Evolutionary conservation across 1,140 invertebrate genomes (phyloP), one percentile per base, ranked within the genome.

Genomic region (Heliconius eleuchia): DNA sequence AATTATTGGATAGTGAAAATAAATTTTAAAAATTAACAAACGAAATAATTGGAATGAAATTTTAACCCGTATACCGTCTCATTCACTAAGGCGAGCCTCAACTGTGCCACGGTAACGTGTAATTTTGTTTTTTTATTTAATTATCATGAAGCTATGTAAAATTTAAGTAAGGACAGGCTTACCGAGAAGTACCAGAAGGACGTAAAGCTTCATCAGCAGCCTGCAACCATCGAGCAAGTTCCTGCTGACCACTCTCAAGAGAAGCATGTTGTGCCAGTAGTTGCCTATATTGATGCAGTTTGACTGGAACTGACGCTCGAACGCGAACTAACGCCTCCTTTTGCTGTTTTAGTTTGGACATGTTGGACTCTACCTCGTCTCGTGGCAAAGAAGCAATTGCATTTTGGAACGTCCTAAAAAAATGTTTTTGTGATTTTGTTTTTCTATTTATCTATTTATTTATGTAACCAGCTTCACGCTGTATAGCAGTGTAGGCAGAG

Each of bases 251-350:
- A 27, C 96, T 96, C 92, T 99, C 98, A 71, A 99, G 90, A 0
- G 98, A 98, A 90, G 98, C 98, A 86, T 99, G 97, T 87, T 99
- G 98, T 0, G 98, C 97, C 34, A 98, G 90, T 11, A 99, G 90
- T 88, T 99, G 97, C 84, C 98, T 96, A 88, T 97, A 97, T 18
- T 97, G 94, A 87, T 98, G 97, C 73, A 98, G 92, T 81, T 98
- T 97, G 78, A 96, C 96, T 0, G 98, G 97, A 73, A 98, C 96
- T 76, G 96, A 95, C 8, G 98, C 97, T 71, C 98, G 95, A 8
- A 99, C 96, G 86, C 96, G 96, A 0, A 99, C 97, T 27, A 99
- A 93, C 3, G 96, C 96, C 92, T 99, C 98, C 92, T 98, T 98
- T 85, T 99, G 97, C 85, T 97, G 97, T 89, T 99, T 99, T 37